Percentiles rank a stretch among this genome's conserved stretches.
phyloP scores from a whole-genome alignment of 1,140 invertebrate species.

The Macrocentrus cingulum region DNA sequence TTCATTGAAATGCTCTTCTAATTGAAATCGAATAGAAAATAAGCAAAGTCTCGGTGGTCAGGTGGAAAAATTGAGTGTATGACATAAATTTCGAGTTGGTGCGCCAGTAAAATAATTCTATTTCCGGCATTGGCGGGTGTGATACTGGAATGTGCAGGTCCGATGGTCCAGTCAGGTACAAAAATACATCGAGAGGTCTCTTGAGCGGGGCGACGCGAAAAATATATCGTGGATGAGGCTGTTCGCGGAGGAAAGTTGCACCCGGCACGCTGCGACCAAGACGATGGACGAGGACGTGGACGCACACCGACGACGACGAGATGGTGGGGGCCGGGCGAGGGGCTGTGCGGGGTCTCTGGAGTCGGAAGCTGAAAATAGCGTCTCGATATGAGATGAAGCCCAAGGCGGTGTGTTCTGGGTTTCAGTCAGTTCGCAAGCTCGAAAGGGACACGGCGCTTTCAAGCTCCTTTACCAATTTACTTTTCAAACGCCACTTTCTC shows the following conservation, averaged over 20 bases:
- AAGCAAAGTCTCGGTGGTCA: too few relatives aligned
- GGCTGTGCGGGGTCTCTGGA: slow-evolving; percentile 50
- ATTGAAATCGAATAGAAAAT: too few relatives aligned
- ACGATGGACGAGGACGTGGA: slow-evolving; percentile 42
- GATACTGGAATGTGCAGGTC: too few relatives aligned
- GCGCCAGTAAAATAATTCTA: too few relatives aligned
- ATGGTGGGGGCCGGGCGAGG: slow-evolving; percentile 54
- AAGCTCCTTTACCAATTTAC: not conserved
- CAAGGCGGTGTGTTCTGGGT: slow-evolving; percentile 56
- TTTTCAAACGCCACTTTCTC: not conserved
- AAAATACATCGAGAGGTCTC: slow-evolving; percentile 21
- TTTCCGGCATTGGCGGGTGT: not conserved
- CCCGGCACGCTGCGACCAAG: slow-evolving; percentile 54
- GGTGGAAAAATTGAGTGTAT: too few relatives aligned
- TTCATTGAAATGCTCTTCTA: too few relatives aligned
- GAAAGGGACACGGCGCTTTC: slow-evolving; percentile 46
- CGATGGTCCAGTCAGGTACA: slow-evolving; percentile 6
- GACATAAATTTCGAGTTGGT: too few relatives aligned
- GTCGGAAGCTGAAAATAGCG: slow-evolving; percentile 59
- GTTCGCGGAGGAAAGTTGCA: slow-evolving; percentile 52
- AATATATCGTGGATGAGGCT: slow-evolving; percentile 23
- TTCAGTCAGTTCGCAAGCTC: slow-evolving; percentile 61
- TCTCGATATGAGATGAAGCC: slow-evolving; percentile 57
- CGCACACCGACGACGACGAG: slow-evolving; percentile 43
- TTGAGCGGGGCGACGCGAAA: slow-evolving; percentile 11